phyloP scores from a whole-genome alignment of 2,797 vertebrate genomes.

The Rhincodon typus region DNA sequence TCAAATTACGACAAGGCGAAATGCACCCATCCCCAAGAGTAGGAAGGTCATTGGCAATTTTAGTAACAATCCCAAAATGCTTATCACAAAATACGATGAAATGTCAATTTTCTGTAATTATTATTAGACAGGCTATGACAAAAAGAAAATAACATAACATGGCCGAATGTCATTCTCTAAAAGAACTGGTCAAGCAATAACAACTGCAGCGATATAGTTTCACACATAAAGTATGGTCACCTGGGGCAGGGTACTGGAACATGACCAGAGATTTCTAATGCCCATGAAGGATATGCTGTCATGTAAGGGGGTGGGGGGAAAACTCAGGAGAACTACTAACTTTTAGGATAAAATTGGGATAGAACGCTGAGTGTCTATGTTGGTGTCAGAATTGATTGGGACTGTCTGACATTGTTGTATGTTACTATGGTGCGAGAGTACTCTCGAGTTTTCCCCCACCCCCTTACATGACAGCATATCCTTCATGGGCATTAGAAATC shows the following conservation, averaged over 20 bases:
- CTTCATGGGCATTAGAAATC: background rate
- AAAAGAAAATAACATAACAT: background rate
- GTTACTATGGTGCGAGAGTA: background rate
- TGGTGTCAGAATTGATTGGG: background rate
- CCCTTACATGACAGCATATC: background rate
- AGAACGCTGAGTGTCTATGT: background rate
- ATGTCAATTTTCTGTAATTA: background rate
- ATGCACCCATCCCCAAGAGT: background rate
- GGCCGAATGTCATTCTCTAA: background rate
- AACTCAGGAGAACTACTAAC: no score
- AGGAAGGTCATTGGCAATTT: slow-evolving; percentile 15
- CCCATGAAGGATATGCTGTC: no score
- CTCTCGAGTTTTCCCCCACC: background rate
- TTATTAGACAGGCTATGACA: background rate
- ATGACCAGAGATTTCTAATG: no score
- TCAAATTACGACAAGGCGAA: slow-evolving; percentile 11
- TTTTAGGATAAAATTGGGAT: background rate
- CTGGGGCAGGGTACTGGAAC: background rate
- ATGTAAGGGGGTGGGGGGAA: no score
- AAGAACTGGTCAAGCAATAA: background rate
- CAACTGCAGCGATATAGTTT: background rate
- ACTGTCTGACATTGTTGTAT: background rate
- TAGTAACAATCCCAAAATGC: background rate
- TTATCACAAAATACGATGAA: background rate
- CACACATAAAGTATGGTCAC: background rate